Conservation (phyloP, 1,140 invertebrate genomes). For the Rhysida immarginata region DNA sequence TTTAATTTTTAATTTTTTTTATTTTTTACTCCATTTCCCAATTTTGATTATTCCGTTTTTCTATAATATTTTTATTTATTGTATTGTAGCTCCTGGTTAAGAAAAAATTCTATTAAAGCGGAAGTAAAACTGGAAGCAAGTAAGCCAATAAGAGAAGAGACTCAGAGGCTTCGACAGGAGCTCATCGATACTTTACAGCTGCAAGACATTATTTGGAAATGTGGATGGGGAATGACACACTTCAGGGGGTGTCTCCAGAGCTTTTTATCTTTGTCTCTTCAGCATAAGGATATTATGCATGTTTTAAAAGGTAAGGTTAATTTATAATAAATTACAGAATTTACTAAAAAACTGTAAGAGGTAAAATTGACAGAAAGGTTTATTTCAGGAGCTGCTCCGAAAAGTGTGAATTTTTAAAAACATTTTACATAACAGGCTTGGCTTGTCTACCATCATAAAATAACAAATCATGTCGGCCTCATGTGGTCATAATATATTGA, state of each 20-base stretch:
- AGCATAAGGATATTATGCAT: slow-evolving; percentile 51
- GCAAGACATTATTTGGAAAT: slow-evolving; percentile 51
- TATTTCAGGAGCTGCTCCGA: too few species aligned
- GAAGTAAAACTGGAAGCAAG: slow-evolving; percentile 41
- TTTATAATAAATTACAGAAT: too few species aligned
- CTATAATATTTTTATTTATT: background rate
- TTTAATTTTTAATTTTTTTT: too few species aligned
- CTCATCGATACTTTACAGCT: slow-evolving; percentile 40
- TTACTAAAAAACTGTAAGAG: too few species aligned
- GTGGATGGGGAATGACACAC: slow-evolving; percentile 73
- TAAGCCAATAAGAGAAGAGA: slow-evolving; percentile 46
- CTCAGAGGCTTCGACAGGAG: slow-evolving; percentile 39
- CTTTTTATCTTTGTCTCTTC: slow-evolving; percentile 40
- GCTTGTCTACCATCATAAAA: too few species aligned
- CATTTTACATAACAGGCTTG: too few species aligned
- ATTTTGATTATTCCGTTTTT: too few species aligned
- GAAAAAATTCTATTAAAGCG: slow-evolving; percentile 44
- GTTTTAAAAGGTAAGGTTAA: slow-evolving; percentile 27
- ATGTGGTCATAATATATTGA: too few species aligned
- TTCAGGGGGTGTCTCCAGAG: slow-evolving; percentile 67
- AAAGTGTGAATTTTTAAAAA: too few species aligned
- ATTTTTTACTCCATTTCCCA: too few species aligned
- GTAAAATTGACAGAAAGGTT: too few species aligned
- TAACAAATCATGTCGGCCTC: too few species aligned
- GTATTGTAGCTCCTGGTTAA: slow-evolving; percentile 38